phyloP scores from a whole-genome alignment of 2,888 invertebrate species.

The Eupithecia dodoneata region DNA sequence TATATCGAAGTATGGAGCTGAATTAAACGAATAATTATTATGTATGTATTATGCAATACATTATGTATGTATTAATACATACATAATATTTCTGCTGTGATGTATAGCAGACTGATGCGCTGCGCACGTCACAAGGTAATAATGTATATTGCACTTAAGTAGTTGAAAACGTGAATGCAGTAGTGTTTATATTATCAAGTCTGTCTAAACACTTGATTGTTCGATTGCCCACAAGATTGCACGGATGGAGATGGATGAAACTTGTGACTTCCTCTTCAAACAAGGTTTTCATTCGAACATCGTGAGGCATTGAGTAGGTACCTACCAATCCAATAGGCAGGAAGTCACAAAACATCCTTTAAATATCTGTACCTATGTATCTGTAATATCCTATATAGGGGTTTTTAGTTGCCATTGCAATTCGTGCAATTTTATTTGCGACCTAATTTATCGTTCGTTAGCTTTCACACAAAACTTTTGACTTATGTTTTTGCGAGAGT shows the following conservation, averaged over 20 bases:
- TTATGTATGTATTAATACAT: no score
- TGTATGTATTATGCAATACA: no score
- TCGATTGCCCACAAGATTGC: conserved; percentile 56
- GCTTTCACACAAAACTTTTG: conserved; percentile 11
- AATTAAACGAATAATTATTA: background rate
- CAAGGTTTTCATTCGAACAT: conserved; percentile 53
- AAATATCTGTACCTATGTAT: background rate
- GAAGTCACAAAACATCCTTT: conserved; percentile 16
- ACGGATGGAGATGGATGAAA: conserved; percentile 22
- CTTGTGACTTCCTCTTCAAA: conserved; percentile 55
- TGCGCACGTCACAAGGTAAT: background rate
- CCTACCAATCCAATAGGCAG: conserved; percentile 15
- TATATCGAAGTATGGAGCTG: background rate
- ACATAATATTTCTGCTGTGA: no score
- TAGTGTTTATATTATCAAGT: conserved; percentile 56
- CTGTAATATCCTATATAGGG: background rate
- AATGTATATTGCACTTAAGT: background rate
- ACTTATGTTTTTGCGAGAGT: conserved; percentile 6
- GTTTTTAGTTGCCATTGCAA: background rate
- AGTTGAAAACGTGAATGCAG: conserved; percentile 51
- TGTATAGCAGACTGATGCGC: background rate
- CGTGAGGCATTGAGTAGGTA: conserved; percentile 45
- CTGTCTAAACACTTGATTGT: conserved; percentile 56
- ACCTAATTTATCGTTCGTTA: background rate
- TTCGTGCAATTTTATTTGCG: background rate